Evolutionary conservation across 1,140 invertebrate species (phyloP).

Genomic region (Chionoecetes opilio): DNA sequence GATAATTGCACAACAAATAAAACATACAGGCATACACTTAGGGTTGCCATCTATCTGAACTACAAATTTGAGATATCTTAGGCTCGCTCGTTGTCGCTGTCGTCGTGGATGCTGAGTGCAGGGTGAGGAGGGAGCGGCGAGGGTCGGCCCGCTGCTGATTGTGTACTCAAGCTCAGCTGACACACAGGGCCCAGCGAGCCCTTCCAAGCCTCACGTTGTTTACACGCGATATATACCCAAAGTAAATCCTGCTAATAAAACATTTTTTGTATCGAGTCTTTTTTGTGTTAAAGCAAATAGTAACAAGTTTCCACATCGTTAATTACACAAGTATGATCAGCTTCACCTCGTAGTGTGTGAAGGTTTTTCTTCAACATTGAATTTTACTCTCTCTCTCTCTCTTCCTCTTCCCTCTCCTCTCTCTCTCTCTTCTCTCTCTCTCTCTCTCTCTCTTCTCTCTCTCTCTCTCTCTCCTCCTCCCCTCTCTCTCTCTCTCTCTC

Average conservation of each 20-base stretch:
- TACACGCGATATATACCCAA: not conserved
- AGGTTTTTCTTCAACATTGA: too few relatives aligned
- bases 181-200: not conserved
- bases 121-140: not conserved
- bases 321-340: not conserved
- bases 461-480: too few relatives aligned
- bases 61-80: too few relatives aligned
- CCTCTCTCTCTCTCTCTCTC: too few relatives aligned
- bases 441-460: too few relatives aligned
- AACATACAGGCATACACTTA: too few relatives aligned
- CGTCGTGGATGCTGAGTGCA: not conserved
- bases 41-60: too few relatives aligned
- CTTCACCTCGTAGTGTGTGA: too few relatives aligned
- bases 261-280: not conserved
- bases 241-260: not conserved
- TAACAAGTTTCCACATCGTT: not conserved
- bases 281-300: not conserved
- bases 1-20: too few relatives aligned
- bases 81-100: not conserved
- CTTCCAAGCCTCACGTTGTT: not conserved
- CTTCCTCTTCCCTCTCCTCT: too few relatives aligned
- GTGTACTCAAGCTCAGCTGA: not conserved
- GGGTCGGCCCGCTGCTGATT: not conserved
- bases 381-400: too few relatives aligned
- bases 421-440: too few relatives aligned